Conservation (phyloP, 2,888 invertebrate species). For the Bugulina stolonifera region DNA sequence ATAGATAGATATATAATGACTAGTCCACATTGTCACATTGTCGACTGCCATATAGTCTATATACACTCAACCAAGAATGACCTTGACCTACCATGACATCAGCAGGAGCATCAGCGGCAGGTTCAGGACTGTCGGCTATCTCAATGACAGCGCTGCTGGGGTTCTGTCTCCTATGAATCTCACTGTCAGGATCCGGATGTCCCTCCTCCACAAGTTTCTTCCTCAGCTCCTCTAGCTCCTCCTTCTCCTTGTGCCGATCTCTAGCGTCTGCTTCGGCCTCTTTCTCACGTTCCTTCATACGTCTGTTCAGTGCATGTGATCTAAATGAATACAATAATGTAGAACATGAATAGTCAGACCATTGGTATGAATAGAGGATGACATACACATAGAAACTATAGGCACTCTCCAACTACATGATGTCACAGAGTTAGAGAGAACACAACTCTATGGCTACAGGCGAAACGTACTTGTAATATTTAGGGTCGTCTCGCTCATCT, state of each 20-base stretch:
- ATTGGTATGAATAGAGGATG: too few species aligned
- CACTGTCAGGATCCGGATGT: slow-evolving; percentile 55
- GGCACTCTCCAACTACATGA: too few species aligned
- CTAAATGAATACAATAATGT: too few species aligned
- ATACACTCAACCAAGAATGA: too few species aligned
- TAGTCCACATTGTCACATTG: too few species aligned
- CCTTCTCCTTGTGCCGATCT: slow-evolving; percentile 76
- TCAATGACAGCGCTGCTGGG: slow-evolving; percentile 27
- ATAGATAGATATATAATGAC: too few species aligned
- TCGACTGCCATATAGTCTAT: too few species aligned
- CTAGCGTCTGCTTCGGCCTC: slow-evolving; percentile 87
- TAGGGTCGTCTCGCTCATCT: slow-evolving; percentile 92
- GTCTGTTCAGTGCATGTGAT: not conserved
- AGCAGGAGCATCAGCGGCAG: not conserved
- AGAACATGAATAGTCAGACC: too few species aligned
- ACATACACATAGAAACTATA: too few species aligned
- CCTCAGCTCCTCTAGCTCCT: slow-evolving; percentile 78
- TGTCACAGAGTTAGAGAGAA: too few species aligned
- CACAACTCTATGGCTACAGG: too few species aligned
- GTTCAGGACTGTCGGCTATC: slow-evolving; percentile 1
- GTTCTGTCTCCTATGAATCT: slow-evolving; percentile 46
- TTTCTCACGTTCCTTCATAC: slow-evolving; percentile 77
- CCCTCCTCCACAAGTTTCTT: slow-evolving; percentile 62
- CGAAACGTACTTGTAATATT: slow-evolving; percentile 79
- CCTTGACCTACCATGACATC: too few species aligned